Percentiles rank a stretch among this genome's conserved stretches.
These are phyloP conservation scores for Pholis gunnellus DNA, from an alignment of 2,113 vertebrate genomes.

Conservation along the genomic window DNA sequence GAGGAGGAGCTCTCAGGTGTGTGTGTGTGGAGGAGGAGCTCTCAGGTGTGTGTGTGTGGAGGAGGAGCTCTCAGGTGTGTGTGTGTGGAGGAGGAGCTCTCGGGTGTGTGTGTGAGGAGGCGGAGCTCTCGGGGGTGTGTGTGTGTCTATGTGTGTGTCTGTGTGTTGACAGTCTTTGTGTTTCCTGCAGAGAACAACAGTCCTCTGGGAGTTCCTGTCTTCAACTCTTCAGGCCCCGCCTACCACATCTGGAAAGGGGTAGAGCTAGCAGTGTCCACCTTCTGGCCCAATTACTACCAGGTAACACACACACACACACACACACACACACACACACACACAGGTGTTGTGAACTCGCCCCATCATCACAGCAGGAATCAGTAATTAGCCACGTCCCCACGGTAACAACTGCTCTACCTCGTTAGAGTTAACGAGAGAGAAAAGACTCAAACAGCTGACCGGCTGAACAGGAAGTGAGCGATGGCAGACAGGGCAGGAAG, in stretches of 20 bases:
- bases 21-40: too few species aligned
- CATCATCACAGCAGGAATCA: constrained; percentile 35
- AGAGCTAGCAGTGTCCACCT: constrained; percentile 96
- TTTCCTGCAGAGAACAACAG: constrained; percentile 87
- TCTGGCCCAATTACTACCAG: constrained; percentile 98
- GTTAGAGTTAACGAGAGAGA: constrained; percentile 17
- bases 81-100: not conserved
- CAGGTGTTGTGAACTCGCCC: constrained; percentile 36
- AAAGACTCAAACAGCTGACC: not conserved
- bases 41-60: too few species aligned
- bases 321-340: constrained; percentile 15
- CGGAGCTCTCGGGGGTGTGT: not conserved
- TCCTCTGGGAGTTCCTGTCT: constrained; percentile 90
- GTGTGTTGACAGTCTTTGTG: constrained; percentile 4
- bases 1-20: too few species aligned
- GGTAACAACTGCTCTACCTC: constrained; percentile 33
- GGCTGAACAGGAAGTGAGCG: constrained; percentile 17
- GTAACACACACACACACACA: constrained; percentile 78
- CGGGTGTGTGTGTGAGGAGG: not conserved
- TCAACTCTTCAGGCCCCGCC: constrained; percentile 89
- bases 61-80: too few species aligned
- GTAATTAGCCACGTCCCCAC: constrained; percentile 46
- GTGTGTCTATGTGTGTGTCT: not conserved
- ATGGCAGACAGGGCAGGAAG: not conserved
- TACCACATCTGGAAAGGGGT: constrained; percentile 89